phyloP scores from a whole-genome alignment of 2,113 vertebrate genomes.

The Hoplias malabaricus region DNA sequence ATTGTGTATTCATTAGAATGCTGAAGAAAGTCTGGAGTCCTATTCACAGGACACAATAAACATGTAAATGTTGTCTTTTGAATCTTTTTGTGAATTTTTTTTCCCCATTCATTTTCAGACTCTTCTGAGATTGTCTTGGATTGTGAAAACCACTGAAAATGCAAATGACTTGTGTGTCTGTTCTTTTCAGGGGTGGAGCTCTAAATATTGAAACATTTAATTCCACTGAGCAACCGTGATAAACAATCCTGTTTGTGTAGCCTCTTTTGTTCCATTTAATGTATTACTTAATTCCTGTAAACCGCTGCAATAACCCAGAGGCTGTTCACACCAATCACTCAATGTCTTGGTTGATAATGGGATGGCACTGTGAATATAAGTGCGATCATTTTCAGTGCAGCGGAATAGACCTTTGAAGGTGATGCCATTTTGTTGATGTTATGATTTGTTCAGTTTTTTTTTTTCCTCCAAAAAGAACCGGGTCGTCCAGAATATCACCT shows the following conservation, averaged over 20 bases:
- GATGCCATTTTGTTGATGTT: constrained; percentile 44
- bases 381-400: constrained; percentile 14
- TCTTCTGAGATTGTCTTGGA: constrained; percentile 11
- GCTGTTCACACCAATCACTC: constrained; percentile 29
- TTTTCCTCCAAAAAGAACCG: no score
- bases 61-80: neutral
- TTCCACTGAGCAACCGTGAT: constrained; percentile 2
- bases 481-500: no score
- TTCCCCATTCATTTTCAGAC: neutral
- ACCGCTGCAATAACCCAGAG: constrained; percentile 26
- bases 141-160: constrained; percentile 32
- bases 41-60: neutral
- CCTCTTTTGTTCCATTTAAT: constrained; percentile 46
- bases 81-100: neutral
- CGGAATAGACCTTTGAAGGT: neutral
- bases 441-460: no score
- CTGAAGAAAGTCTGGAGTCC: neutral
- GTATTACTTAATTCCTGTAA: constrained; percentile 44
- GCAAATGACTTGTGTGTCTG: constrained; percentile 33
- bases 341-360: constrained; percentile 32
- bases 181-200: constrained; percentile 12
- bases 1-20: neutral
- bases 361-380: neutral
- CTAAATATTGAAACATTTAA: constrained; percentile 3
- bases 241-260: constrained; percentile 31